Conservation (phyloP, 2,797 vertebrate species). For the Acropternis orthonyx region DNA sequence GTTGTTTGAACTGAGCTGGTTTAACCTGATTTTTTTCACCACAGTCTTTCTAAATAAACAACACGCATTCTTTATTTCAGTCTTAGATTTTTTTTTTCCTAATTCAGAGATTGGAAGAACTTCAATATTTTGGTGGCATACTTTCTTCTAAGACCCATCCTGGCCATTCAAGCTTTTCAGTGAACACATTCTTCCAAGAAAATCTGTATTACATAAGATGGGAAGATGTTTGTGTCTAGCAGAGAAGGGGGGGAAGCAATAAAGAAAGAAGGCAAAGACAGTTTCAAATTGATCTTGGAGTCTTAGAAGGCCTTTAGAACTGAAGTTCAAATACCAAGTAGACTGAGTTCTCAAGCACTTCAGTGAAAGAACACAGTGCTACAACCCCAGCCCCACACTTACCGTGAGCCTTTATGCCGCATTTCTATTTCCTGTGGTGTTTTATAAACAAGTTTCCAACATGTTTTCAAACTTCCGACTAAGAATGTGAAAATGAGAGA, state of each 20-base stretch:
- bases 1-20: neutral
- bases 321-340: neutral
- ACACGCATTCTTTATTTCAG: neutral
- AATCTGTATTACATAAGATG: neutral
- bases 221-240: neutral
- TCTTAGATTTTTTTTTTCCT: neutral
- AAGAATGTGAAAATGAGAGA: neutral
- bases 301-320: neutral
- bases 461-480: neutral
- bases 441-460: neutral
- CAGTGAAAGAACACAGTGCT: neutral
- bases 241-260: neutral
- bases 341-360: neutral
- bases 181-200: neutral
- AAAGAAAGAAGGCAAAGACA: neutral
- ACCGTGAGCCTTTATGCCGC: neutral
- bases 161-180: neutral
- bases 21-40: neutral
- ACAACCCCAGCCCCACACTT: neutral
- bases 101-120: neutral
- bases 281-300: neutral
- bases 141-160: neutral
- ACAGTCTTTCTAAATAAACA: neutral
- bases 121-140: neutral
- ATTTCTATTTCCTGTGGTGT: neutral